Base-by-base conservation (phyloP, 37 sponge, comb jelly and placozoan genomes). In the Amphimedon queenslandica region DNA sequence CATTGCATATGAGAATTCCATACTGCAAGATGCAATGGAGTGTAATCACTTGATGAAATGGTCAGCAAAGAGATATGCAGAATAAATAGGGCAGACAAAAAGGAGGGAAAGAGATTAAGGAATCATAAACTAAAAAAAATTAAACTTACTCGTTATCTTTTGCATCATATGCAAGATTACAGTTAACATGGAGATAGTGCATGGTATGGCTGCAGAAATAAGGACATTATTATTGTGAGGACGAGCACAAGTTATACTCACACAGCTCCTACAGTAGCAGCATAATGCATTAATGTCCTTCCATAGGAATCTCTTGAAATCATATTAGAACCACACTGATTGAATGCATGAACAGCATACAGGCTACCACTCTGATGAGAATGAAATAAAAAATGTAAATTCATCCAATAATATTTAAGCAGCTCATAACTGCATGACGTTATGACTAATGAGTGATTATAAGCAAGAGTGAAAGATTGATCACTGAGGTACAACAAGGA, bases 1-100 rank as follows among this genome's bases (percentile, higher is more conserved):
- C 79, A 58, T 4, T 68, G 55, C 1, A 63, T 11, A 24, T 73
- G 60, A 25, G 74, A 40, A 8, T 82, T 67, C 47, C 33, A 11
- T 29, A 82, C 83, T 40, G 89, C 89, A 39, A 65, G 34, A 39
- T 88, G 89, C 16, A 88, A 57, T 0, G 82, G 60, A 33, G 83
- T 79, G 60, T 88, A 69, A 0, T 70, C 74, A 1, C 89, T 88
- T 27, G 3, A 74, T 40, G 34, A 40, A 34, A 29, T 25, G 55
- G 55, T 4, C 31, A 4, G 64, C 21, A 23, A 41, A 61, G 28
- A 56, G 77, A 66, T 24, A 35, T 2, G 21, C 3, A 60, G 33
- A n/a, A 8, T 31, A 66, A 66, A 8, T 4, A 35, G 33, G n/a
- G 29, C 23, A 4, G 37, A 66, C 1, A 35, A 8, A 35, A n/a